Evolutionary conservation across 2,888 invertebrate genomes (phyloP).

Genomic region (Danaus chrysippus): DNA sequence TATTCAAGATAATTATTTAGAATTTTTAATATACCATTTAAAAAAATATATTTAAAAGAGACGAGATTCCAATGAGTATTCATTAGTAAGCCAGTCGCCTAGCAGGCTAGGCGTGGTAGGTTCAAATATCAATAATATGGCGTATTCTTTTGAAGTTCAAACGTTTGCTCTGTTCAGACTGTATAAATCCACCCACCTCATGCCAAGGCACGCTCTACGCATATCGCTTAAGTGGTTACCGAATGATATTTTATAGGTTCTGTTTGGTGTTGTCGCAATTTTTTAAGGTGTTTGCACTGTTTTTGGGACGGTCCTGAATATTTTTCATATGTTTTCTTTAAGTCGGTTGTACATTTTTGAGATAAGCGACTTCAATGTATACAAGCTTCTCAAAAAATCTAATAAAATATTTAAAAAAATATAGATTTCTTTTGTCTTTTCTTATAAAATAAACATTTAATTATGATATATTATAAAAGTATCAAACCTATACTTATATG

Average conservation of each 20-base stretch:
- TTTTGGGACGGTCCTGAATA: constrained; percentile 7
- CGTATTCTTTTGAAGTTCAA: constrained; percentile 64
- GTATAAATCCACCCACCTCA: constrained; percentile 58
- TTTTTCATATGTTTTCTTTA: constrained; percentile 6
- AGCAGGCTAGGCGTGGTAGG: constrained; percentile 9
- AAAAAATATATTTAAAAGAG: neutral
- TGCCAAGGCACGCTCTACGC: constrained; percentile 67
- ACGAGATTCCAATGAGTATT: neutral
- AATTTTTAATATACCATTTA: neutral
- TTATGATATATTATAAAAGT: too few relatives aligned
- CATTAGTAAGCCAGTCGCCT: constrained; percentile 9
- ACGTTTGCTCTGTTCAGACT: constrained; percentile 62
- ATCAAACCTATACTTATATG: too few relatives aligned
- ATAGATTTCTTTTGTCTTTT: too few relatives aligned
- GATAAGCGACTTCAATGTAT: too few relatives aligned
- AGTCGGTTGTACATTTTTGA: too few relatives aligned
- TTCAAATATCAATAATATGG: constrained; percentile 49
- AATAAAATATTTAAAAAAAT: too few relatives aligned
- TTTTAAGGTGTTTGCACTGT: constrained; percentile 23
- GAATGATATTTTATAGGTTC: constrained; percentile 53
- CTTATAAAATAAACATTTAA: too few relatives aligned
- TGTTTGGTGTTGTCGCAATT: constrained; percentile 32
- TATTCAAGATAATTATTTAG: neutral
- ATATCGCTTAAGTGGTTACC: constrained; percentile 46
- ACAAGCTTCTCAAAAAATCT: too few relatives aligned